Conservation (phyloP, 1,140 invertebrate genomes). For the Drosophila tristis region DNA sequence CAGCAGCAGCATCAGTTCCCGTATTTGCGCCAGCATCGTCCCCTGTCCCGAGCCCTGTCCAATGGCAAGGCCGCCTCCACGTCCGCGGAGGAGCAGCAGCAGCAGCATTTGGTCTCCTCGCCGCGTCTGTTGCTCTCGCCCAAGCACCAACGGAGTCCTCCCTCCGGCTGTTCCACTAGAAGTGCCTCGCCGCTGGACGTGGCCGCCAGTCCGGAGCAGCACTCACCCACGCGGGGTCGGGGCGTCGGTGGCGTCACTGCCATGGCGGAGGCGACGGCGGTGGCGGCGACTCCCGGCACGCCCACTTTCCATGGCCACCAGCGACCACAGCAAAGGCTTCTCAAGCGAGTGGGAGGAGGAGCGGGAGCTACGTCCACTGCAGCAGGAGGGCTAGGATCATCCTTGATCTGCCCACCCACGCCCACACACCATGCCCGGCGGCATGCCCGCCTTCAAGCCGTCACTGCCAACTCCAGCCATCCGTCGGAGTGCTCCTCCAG, state of each 20-base stretch:
- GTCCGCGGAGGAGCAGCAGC: slow-evolving; percentile 30
- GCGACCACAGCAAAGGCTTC: slow-evolving; percentile 86
- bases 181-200: slow-evolving; percentile 80
- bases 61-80: slow-evolving; percentile 64
- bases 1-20: slow-evolving; percentile 50
- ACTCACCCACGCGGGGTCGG: slow-evolving; percentile 61
- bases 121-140: slow-evolving; percentile 72
- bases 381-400: not conserved
- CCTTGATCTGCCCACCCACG: slow-evolving; percentile 90
- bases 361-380: slow-evolving; percentile 46
- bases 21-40: slow-evolving; percentile 80
- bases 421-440: slow-evolving; percentile 91
- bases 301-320: slow-evolving; percentile 75
- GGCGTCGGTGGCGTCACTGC: slow-evolving; percentile 53
- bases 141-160: slow-evolving; percentile 74
- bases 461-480: slow-evolving; percentile 64
- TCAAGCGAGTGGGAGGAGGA: slow-evolving; percentile 85
- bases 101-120: slow-evolving; percentile 27
- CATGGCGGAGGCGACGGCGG: slow-evolving; percentile 20
- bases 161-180: slow-evolving; percentile 80
- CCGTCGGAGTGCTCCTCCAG: slow-evolving; percentile 23
- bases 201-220: slow-evolving; percentile 68
- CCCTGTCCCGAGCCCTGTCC: slow-evolving; percentile 77
- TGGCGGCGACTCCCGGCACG: slow-evolving; percentile 44
- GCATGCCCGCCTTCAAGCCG: slow-evolving; percentile 73